Conservation (phyloP, 2,888 invertebrate species). For the Rutpela maculata region DNA sequence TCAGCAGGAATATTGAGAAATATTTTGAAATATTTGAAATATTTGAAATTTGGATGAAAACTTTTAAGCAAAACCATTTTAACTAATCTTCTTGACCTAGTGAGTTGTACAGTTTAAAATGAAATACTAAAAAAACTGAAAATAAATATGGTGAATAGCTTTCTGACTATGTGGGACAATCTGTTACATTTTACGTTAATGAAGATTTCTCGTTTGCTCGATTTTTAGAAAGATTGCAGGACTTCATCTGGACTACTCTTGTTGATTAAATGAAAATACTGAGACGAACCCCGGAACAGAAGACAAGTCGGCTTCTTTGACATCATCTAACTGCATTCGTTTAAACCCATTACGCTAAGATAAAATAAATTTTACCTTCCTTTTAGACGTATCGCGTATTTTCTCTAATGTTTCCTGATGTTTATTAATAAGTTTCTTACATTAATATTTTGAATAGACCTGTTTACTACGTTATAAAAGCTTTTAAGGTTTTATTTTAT, state of each 20-base stretch:
- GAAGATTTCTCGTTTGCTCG: not conserved
- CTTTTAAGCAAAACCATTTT: too few species aligned
- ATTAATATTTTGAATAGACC: constrained; percentile 2
- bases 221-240: not conserved
- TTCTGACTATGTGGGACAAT: not conserved
- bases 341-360: constrained; percentile 30
- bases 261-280: constrained; percentile 11
- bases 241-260: constrained; percentile 2
- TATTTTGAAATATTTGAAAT: too few species aligned
- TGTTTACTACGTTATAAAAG: constrained; percentile 10
- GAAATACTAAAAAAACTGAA: too few species aligned
- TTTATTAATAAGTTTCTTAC: constrained; percentile 26
- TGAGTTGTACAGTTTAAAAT: not conserved
- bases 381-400: constrained; percentile 10
- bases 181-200: constrained; percentile 1
- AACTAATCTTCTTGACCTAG: not conserved
- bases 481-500: constrained; percentile 23
- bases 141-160: not conserved
- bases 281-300: not conserved
- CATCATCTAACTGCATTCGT: constrained; percentile 16
- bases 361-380: constrained; percentile 32
- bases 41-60: too few species aligned
- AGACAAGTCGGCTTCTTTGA: constrained; percentile 24
- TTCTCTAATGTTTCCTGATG: constrained; percentile 27
- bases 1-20: too few species aligned